phyloP scores from a whole-genome alignment of 2,797 vertebrate species.

The Anguilla pacifica region DNA sequence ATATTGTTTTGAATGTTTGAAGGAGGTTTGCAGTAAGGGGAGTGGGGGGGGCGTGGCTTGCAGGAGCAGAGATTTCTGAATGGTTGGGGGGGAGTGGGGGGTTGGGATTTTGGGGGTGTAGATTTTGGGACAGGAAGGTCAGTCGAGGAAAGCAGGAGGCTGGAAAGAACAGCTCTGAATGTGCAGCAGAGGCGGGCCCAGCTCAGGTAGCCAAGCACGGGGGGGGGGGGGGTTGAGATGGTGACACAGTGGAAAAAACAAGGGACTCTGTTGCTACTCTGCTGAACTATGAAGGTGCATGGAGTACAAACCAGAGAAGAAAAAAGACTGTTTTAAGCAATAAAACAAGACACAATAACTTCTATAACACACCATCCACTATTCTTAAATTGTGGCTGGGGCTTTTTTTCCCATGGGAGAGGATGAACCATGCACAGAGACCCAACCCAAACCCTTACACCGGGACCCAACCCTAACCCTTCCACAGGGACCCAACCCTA shows the following conservation, averaged over 20 bases:
- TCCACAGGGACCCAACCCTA: too few relatives aligned
- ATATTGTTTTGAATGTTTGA: neutral
- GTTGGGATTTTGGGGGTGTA: neutral
- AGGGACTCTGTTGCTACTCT: slow-evolving; percentile 14
- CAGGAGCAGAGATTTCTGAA: neutral
- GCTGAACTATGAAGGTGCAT: too few relatives aligned
- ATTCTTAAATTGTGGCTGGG: too few relatives aligned
- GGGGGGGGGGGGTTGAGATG: slow-evolving; percentile 36
- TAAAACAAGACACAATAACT: too few relatives aligned
- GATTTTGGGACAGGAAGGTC: neutral
- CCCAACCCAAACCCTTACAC: too few relatives aligned
- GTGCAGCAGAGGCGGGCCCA: too few relatives aligned
- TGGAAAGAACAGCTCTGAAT: slow-evolving; percentile 30
- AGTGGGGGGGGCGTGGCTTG: neutral
- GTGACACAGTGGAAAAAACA: slow-evolving; percentile 2
- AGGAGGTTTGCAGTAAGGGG: neutral
- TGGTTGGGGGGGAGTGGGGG: neutral
- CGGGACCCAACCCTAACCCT: too few relatives aligned
- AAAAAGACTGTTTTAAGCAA: too few relatives aligned
- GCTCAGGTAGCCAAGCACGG: slow-evolving; percentile 46
- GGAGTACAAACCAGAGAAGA: neutral
- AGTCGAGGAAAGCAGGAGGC: slow-evolving; percentile 16
- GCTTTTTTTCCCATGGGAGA: too few relatives aligned
- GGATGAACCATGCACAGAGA: neutral
- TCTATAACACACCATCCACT: too few relatives aligned